These are phyloP conservation scores for Gobionotothen gibberifrons DNA, from an alignment of 2,797 vertebrate species.

Conservation along the genomic window DNA sequence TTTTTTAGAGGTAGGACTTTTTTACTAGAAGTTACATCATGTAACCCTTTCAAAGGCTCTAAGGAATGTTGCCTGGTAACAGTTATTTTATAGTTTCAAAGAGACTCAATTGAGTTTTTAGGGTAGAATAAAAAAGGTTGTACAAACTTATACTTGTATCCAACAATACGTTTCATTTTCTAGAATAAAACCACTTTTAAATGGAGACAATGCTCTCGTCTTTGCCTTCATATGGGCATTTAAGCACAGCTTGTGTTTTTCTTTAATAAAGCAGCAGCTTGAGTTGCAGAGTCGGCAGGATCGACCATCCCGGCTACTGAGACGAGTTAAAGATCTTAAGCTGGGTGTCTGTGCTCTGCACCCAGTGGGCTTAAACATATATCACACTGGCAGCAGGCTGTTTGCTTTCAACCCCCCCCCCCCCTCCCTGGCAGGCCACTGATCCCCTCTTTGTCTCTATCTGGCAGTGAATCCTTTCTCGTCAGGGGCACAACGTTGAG, in stretches of 20 bases:
- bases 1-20: not conserved
- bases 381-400: constrained; percentile 73
- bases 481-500: constrained; percentile 40
- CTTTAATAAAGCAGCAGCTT: constrained; percentile 73
- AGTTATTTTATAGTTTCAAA: constrained; percentile 5
- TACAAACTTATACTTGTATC: constrained; percentile 8
- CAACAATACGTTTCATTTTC: not conserved
- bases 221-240: constrained; percentile 46
- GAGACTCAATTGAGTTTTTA: not conserved
- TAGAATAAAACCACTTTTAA: not conserved
- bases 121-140: not conserved
- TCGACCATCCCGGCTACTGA: constrained; percentile 48
- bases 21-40: constrained; percentile 33
- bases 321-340: constrained; percentile 75
- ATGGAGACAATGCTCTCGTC: not conserved
- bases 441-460: constrained; percentile 57
- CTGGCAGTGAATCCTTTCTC: constrained; percentile 54
- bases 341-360: constrained; percentile 69
- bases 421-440: constrained; percentile 26
- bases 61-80: constrained; percentile 2
- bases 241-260: constrained; percentile 60
- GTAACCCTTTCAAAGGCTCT: not conserved
- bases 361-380: constrained; percentile 72
- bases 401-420: constrained; percentile 65
- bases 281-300: constrained; percentile 43